Conservation (phyloP, 1,140 invertebrate species). For the Tachypleus tridentatus region DNA sequence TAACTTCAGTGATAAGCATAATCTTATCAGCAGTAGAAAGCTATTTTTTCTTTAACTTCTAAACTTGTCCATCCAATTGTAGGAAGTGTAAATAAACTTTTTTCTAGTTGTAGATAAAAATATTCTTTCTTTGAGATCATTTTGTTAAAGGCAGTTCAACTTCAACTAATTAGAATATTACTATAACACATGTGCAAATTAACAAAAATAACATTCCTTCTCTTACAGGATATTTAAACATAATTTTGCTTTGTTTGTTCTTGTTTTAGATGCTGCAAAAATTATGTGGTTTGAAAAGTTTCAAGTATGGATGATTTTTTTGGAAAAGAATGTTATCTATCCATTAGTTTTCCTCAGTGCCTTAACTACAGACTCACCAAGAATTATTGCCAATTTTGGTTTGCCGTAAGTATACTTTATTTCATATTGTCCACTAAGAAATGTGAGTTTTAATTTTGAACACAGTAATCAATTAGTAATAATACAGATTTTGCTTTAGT, state of each 20-base stretch:
- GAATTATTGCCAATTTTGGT: slow-evolving; percentile 62
- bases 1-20: too few species aligned
- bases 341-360: slow-evolving; percentile 79
- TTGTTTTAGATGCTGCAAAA: slow-evolving; percentile 57
- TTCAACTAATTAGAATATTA: not conserved
- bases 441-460: too few species aligned
- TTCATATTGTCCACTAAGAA: not conserved
- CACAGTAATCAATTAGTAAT: too few species aligned
- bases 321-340: slow-evolving; percentile 87
- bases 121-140: too few species aligned
- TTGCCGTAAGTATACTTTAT: slow-evolving; percentile 37
- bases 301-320: slow-evolving; percentile 78
- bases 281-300: slow-evolving; percentile 90
- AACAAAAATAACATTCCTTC: not conserved
- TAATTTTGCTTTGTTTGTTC: not conserved
- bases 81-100: too few species aligned
- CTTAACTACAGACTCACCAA: slow-evolving; percentile 67
- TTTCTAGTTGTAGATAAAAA: too few species aligned
- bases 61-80: too few species aligned
- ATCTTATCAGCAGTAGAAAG: too few species aligned
- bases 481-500: too few species aligned
- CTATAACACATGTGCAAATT: not conserved
- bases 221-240: not conserved
- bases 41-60: too few species aligned
- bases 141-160: too few species aligned